Conservation (phyloP, 2,797 vertebrate genomes). For the Scleropages formosus region DNA sequence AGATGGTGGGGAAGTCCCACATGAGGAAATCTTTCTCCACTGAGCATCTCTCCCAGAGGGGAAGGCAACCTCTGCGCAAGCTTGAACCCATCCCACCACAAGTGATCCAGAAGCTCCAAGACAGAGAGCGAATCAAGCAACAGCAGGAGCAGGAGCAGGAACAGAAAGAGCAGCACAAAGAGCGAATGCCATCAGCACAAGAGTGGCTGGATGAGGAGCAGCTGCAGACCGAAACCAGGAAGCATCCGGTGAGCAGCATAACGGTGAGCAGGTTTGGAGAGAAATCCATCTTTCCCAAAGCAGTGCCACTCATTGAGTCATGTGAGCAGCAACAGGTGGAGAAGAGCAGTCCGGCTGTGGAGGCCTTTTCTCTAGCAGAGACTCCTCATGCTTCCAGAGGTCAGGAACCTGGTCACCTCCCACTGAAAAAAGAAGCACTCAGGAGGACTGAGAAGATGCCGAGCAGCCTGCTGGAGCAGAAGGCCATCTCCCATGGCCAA, state of each 20-base stretch:
- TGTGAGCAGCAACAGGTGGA: constrained; percentile 59
- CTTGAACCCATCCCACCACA: constrained; percentile 62
- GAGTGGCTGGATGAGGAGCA: constrained; percentile 28
- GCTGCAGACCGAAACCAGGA: constrained; percentile 33
- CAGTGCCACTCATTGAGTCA: constrained; percentile 49
- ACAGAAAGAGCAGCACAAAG: neutral
- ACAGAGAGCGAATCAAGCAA: constrained; percentile 50
- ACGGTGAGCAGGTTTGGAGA: constrained; percentile 36
- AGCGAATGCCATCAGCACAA: constrained; percentile 20
- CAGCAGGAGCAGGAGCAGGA: constrained; percentile 26
- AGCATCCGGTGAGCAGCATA: constrained; percentile 26
- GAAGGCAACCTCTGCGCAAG: constrained; percentile 46
- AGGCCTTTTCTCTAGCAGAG: constrained; percentile 35
- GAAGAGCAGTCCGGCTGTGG: constrained; percentile 49
- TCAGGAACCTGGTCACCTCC: constrained; percentile 34
- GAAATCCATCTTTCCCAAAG: constrained; percentile 38
- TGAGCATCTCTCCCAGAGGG: constrained; percentile 63
- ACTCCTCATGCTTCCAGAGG: constrained; percentile 29
- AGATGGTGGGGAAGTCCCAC: constrained; percentile 78
- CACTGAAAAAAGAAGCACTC: constrained; percentile 30
- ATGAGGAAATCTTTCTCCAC: constrained; percentile 78
- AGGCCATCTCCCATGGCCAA: constrained; percentile 25
- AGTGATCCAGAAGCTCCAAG: constrained; percentile 60
- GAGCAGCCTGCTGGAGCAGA: constrained; percentile 43
- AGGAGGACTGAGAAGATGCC: constrained; percentile 39